Base-by-base conservation (phyloP, 2,888 invertebrate species). In the Petrolisthes cinctipes region DNA sequence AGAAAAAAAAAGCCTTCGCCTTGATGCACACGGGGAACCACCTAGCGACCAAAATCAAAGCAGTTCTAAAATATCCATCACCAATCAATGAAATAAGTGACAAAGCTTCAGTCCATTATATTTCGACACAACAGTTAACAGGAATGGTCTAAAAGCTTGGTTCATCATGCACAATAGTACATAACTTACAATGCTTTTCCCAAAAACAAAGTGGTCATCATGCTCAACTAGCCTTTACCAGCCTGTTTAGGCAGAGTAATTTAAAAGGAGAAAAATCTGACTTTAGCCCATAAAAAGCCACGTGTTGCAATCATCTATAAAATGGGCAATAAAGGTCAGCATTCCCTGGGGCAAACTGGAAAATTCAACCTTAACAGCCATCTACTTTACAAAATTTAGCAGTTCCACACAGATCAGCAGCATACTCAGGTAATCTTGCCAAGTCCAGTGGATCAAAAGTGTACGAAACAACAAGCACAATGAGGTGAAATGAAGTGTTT, bases 401-500 rank as follows among this genome's bases (percentile, higher is more conserved):
- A 81, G 37, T 66, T 81, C 66, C 66, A 81, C 53, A 66, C 66
- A 81, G 61, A 57, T 81, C 17, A 66, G 81, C 81, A 81, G 71
- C 71, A 71, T 81, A 81, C 66, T 81, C 37, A 37, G 11, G 20
- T 37, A 37, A 37, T 80, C 80, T 53, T 37, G 66, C 57, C 83
- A 75, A 75, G 83, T 83, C 57, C 75, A 83, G 57, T 53, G 54
- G 56, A 73, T 23, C 20, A 66, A 37, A 54, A 14, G 51, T 23
- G 73, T 73, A 56, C 57, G 57, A 51, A 56, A 75, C 83, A 73
- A 83, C 54, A 53, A 71, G n/a, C 9, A 82, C 57, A 75, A 54
- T 14, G 75, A 83, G 75, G 83, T 83, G 83, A 83, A 83, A 71
- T 61, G 37, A 51, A 75, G 83, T 83, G 83, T 75, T 83, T 56